A percentile compares a stretch with the other conserved stretches of the same genome.
Conservation (phyloP, 1,140 invertebrate species). For the Tetragonula clypearis region DNA sequence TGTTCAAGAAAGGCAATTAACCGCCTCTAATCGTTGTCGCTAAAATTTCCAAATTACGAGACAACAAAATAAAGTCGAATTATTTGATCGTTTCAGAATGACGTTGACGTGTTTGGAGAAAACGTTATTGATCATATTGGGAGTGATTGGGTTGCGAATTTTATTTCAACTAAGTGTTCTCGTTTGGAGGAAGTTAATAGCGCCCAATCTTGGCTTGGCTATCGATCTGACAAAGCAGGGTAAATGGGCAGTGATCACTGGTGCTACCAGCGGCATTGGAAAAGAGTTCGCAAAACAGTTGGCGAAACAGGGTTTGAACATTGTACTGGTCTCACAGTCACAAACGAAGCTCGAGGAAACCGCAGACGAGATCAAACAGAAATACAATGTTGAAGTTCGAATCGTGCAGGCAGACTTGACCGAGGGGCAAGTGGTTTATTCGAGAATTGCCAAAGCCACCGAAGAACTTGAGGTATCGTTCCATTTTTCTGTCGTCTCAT, state of each 20-base stretch:
- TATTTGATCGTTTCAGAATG: slow-evolving; percentile 68
- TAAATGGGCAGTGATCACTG: slow-evolving; percentile 89
- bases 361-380: slow-evolving; percentile 90
- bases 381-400: slow-evolving; percentile 90
- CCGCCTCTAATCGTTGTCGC: background rate
- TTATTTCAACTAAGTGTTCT: slow-evolving; percentile 67
- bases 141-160: slow-evolving; percentile 71
- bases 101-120: slow-evolving; percentile 77
- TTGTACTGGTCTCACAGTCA: slow-evolving; percentile 94
- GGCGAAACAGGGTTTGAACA: slow-evolving; percentile 90
- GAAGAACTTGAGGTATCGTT: slow-evolving; percentile 86
- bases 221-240: slow-evolving; percentile 75
- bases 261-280: slow-evolving; percentile 96
- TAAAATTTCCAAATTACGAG: no score
- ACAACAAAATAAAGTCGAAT: background rate
- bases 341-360: slow-evolving; percentile 90
- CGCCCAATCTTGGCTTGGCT: slow-evolving; percentile 72
- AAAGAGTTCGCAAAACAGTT: slow-evolving; percentile 92
- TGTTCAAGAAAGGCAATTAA: no score
- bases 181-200: slow-evolving; percentile 77
- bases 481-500: background rate
- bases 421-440: slow-evolving; percentile 87
- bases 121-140: slow-evolving; percentile 73
- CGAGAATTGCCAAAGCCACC: slow-evolving; percentile 88
- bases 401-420: slow-evolving; percentile 94